phyloP scores from a whole-genome alignment of 2,888 invertebrate species.

The Philonicus albiceps region DNA sequence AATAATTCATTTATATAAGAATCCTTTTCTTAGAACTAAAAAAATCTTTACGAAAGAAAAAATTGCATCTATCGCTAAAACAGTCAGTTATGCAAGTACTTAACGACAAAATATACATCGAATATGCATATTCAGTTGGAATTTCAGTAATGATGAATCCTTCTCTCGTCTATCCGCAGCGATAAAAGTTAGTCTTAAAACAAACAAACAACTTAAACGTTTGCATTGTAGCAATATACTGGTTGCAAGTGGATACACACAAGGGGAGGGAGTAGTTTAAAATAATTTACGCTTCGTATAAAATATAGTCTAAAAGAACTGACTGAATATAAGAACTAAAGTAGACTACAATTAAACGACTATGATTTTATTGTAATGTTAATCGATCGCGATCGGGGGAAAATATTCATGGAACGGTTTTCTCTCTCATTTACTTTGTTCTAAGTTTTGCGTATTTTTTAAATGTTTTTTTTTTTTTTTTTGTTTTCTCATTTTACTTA shows the following conservation, averaged over 20 bases:
- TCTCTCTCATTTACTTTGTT: slow-evolving; percentile 25
- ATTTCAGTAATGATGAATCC: slow-evolving; percentile 14
- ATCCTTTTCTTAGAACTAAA: slow-evolving; percentile 30
- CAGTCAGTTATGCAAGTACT: slow-evolving; percentile 40
- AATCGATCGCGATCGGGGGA: slow-evolving; percentile 36
- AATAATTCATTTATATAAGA: slow-evolving; percentile 41
- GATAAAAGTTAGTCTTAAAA: slow-evolving; percentile 36
- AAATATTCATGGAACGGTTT: slow-evolving; percentile 41
- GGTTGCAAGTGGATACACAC: slow-evolving; percentile 19
- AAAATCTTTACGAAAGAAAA: slow-evolving; percentile 39
- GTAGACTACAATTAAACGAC: slow-evolving; percentile 36
- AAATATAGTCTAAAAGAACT: slow-evolving; percentile 23
- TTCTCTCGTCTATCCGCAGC: background rate
- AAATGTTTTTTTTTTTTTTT: background rate
- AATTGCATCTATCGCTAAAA: slow-evolving; percentile 39
- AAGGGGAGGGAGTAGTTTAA: slow-evolving; percentile 10
- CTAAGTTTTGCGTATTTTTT: slow-evolving; percentile 34
- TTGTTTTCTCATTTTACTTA: background rate
- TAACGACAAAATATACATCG: slow-evolving; percentile 37
- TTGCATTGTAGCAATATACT: slow-evolving; percentile 29
- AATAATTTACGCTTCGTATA: slow-evolving; percentile 31
- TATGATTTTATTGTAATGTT: slow-evolving; percentile 30
- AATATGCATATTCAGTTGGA: slow-evolving; percentile 37
- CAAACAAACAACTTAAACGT: slow-evolving; percentile 30
- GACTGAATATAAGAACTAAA: slow-evolving; percentile 33